These are phyloP conservation scores for Lichenostomus cassidix DNA, from an alignment of 2,113 vertebrate species.

Conservation along the genomic window DNA sequence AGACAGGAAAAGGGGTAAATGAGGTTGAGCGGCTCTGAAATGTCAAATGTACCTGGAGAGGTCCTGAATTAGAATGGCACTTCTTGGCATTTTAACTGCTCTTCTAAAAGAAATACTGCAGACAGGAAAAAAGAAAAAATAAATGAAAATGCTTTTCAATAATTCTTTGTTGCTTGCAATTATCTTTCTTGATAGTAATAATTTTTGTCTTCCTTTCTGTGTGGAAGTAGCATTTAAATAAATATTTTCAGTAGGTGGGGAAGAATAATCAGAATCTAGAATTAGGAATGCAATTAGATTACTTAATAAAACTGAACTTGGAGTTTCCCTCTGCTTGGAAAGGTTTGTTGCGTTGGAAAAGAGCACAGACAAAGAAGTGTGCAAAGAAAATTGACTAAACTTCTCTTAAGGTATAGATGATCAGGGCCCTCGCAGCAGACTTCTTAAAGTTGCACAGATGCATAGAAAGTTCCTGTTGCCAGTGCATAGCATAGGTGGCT, in stretches of 20 bases:
- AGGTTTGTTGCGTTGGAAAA: background rate
- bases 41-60: constrained; percentile 8
- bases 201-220: background rate
- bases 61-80: background rate
- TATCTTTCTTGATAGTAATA: background rate
- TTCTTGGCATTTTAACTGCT: background rate
- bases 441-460: background rate
- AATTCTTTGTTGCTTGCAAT: background rate
- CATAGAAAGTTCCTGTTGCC: background rate
- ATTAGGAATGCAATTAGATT: background rate
- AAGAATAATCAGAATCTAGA: background rate
- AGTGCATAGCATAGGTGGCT: background rate
- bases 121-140: background rate
- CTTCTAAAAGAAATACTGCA: background rate
- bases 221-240: background rate
- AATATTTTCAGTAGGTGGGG: background rate
- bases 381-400: background rate
- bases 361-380: background rate
- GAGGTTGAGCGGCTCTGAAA: constrained; percentile 28
- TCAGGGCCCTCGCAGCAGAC: background rate
- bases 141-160: background rate
- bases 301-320: background rate
- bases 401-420: background rate
- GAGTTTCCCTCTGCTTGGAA: background rate
- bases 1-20: constrained; percentile 2